These are phyloP conservation scores for Hexactinellida sp. DNA, from an alignment of 37 sponge, comb jelly and placozoan genomes.

Conservation along the genomic window DNA sequence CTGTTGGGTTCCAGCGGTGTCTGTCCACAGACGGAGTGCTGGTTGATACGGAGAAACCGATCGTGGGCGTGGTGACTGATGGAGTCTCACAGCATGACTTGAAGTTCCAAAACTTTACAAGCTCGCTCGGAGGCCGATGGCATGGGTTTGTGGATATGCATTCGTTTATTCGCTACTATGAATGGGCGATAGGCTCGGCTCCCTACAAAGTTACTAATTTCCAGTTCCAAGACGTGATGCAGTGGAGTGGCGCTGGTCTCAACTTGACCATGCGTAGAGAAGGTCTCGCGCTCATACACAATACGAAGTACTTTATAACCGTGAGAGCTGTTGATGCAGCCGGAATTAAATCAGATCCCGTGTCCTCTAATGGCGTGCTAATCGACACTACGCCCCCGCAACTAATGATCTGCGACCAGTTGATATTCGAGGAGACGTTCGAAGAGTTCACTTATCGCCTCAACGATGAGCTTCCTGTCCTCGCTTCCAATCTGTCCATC, in stretches of 20 bases:
- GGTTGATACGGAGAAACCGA: conserved; percentile 38
- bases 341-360: not conserved
- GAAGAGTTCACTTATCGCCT: not conserved
- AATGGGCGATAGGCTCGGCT: not conserved
- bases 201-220: not conserved
- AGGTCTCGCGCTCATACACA: not conserved
- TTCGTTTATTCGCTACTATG: not conserved
- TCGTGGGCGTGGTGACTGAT: not conserved
- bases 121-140: not conserved
- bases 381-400: not conserved
- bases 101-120: not conserved
- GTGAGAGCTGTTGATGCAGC: not conserved
- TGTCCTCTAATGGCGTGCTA: not conserved
- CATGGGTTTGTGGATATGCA: not conserved
- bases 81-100: not conserved
- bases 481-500: not conserved
- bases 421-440: not conserved
- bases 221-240: not conserved
- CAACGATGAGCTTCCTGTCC: not conserved
- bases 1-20: not conserved
- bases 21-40: conserved; percentile 51
- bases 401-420: not conserved
- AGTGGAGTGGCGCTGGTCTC: not conserved
- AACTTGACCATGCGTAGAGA: not conserved
- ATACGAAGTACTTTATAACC: not conserved